Percentiles rank a stretch among this genome's conserved stretches.
These are phyloP conservation scores for Antheraea pernyi DNA, from an alignment of 1,140 invertebrate species.

Conservation along the genomic window DNA sequence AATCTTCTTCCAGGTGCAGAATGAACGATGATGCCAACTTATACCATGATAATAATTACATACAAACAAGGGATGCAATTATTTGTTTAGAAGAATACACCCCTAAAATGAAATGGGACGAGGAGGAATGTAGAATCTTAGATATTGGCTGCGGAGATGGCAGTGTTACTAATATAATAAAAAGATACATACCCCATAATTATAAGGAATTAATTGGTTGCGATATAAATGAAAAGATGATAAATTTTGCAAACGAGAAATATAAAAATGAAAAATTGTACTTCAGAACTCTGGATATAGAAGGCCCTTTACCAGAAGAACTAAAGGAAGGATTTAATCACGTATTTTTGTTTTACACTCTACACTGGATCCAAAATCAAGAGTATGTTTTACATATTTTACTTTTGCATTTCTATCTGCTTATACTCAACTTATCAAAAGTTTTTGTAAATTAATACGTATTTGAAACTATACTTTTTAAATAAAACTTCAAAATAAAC, in stretches of 20 bases:
- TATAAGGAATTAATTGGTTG: slow-evolving; percentile 1
- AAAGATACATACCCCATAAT: neutral
- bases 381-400: neutral
- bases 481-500: too few species aligned
- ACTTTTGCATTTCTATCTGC: neutral
- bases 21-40: slow-evolving; percentile 12
- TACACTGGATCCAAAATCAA: slow-evolving; percentile 12
- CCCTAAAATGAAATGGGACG: slow-evolving; percentile 8
- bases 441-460: too few species aligned
- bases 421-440: neutral
- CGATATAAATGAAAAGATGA: slow-evolving; percentile 4
- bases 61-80: neutral
- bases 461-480: too few species aligned
- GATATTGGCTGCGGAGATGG: slow-evolving; percentile 11
- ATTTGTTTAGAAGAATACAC: neutral
- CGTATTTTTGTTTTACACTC: slow-evolving; percentile 4
- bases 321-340: slow-evolving; percentile 8
- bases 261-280: neutral
- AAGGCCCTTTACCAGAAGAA: slow-evolving; percentile 7
- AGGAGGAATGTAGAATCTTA: neutral
- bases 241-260: slow-evolving; percentile 1
- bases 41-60: neutral
- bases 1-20: neutral
- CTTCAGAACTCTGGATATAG: slow-evolving; percentile 3
- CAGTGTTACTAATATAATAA: slow-evolving; percentile 6